Percentiles rank a stretch among this genome's conserved stretches.
phyloP scores from a whole-genome alignment of 2,113 vertebrate species.

The Pardalotus punctatus region DNA sequence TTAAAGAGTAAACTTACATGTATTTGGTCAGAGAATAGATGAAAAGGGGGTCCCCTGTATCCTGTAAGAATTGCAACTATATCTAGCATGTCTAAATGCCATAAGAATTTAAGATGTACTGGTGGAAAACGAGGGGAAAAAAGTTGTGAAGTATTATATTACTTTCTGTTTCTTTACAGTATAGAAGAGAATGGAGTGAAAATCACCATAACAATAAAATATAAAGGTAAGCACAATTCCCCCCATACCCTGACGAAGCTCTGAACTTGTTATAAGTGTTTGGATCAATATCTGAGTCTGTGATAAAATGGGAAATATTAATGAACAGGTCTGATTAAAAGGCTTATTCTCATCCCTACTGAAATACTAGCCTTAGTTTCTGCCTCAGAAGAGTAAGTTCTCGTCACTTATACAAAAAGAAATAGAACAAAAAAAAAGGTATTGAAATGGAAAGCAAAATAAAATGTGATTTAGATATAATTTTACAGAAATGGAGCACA shows the following conservation, averaged over 20 bases:
- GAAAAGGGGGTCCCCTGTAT: neutral
- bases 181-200: neutral
- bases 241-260: neutral
- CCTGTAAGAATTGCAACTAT: neutral
- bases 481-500: neutral
- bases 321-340: neutral
- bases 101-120: neutral
- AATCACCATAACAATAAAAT: neutral
- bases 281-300: neutral
- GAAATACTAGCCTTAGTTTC: neutral
- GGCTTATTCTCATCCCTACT: neutral
- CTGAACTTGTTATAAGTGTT: neutral
- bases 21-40: neutral
- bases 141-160: neutral
- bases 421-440: neutral
- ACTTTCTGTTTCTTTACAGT: neutral
- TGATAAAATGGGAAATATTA: neutral
- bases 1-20: neutral
- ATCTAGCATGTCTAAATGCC: neutral
- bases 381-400: neutral
- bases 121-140: neutral
- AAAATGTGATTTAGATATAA: neutral
- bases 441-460: neutral
- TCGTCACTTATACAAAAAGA: neutral
- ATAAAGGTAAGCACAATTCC: neutral